A percentile compares a stretch with the other conserved stretches of the same genome.
These are phyloP conservation scores for Pentamera pediparva DNA, from an alignment of 53 echinoderm and acorn worm species.

Conservation along the genomic window DNA sequence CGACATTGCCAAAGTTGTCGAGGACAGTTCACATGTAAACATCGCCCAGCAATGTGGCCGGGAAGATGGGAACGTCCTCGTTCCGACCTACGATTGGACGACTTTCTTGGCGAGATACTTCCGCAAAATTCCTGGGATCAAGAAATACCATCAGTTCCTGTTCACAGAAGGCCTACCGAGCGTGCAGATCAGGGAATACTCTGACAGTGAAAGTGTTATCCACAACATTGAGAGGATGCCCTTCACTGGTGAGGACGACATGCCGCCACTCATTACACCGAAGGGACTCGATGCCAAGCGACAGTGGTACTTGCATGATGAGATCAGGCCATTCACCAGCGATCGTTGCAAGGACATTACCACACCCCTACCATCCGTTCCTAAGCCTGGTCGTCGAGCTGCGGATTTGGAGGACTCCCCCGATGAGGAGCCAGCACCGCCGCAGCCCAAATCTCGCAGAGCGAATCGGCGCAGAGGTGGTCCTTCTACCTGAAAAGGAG, in stretches of 20 bases:
- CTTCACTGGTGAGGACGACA: background rate
- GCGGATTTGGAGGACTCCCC: background rate
- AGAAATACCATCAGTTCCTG: background rate
- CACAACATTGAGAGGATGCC: background rate
- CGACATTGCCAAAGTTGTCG: slow-evolving; percentile 28
- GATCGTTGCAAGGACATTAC: background rate
- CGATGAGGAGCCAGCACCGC: background rate
- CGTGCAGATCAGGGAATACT: background rate
- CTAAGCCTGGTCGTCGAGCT: background rate
- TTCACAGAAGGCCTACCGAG: background rate
- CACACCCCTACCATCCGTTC: background rate
- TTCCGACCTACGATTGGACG: background rate
- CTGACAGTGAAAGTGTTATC: background rate
- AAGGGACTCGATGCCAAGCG: background rate
- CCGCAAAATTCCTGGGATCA: slow-evolving; percentile 1
- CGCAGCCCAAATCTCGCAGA: background rate
- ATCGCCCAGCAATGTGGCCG: background rate
- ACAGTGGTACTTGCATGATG: background rate
- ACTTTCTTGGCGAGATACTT: background rate
- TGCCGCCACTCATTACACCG: background rate
- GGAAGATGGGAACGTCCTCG: background rate
- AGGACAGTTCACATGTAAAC: background rate
- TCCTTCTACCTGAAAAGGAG: background rate
- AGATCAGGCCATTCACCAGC: background rate
- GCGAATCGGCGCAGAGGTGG: background rate